Evolutionary conservation across 1,140 invertebrate species (phyloP).

Genomic region (Drosophila subobscura): DNA sequence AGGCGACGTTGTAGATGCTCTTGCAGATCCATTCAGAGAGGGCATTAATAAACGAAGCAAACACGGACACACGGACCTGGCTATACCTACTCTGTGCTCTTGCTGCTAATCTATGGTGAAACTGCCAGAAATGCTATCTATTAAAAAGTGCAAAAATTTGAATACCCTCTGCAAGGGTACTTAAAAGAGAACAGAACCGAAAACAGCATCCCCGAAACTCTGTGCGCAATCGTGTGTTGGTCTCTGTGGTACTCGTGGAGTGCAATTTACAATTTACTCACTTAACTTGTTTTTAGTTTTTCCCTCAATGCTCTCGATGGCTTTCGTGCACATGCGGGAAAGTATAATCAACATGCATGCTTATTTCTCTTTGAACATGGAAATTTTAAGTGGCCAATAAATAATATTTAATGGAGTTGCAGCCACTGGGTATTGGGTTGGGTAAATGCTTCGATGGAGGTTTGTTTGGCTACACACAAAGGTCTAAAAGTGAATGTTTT

Average conservation of each 20-base stretch:
- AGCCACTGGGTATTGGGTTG: conserved; percentile 12
- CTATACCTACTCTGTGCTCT: no score
- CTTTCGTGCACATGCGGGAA: conserved; percentile 42
- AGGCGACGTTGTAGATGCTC: no score
- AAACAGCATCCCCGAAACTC: conserved; percentile 7
- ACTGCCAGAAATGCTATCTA: no score
- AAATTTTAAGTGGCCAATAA: conserved; percentile 60
- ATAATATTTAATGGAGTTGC: conserved; percentile 50
- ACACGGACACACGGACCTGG: no score
- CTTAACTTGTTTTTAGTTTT: conserved; percentile 51
- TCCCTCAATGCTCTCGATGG: conserved; percentile 15
- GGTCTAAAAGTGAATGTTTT: conserved; percentile 1
- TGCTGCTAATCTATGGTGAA: no score
- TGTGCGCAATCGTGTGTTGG: conserved; percentile 1
- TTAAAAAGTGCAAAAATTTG: no score
- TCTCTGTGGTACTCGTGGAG: conserved; percentile 12
- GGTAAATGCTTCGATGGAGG: neutral
- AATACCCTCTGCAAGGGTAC: no score
- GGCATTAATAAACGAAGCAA: no score
- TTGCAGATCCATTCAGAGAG: no score
- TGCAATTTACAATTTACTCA: conserved; percentile 55
- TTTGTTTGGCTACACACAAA: neutral
- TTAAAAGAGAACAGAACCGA: conserved; percentile 1
- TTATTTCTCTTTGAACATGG: conserved; percentile 59
- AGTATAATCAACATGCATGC: conserved; percentile 53